Evolutionary conservation across 1,140 invertebrate species (phyloP), one percentile per base, ranked within the genome.

Genomic region (Drosophila miranda): DNA sequence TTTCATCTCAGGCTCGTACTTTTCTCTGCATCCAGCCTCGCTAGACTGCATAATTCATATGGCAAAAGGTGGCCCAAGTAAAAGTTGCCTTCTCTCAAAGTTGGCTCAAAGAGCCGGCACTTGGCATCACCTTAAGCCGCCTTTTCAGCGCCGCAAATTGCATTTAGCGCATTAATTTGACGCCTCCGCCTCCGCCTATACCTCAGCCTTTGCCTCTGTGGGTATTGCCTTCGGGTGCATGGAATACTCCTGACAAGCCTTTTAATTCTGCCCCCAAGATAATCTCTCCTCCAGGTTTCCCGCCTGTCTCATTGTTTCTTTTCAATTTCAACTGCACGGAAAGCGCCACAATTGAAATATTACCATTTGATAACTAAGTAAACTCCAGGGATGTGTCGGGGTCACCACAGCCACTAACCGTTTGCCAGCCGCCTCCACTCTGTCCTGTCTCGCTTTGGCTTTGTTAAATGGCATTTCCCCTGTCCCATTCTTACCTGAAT

Each of bases 101-200:
- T 68, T 68, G 62, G 64, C 64, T 68, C 64, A 72, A 59, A 49
- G 66, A 54, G 16, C 53, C 44, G 23, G 49, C 52, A 64, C 70
- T 79, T 79, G 64, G 55, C 44, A 48, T 74, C 45, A 59, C 56
- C 68, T 78, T 78, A 69, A 75, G 57, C 50, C 71, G 54, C 34
- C 62, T 61, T 67, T 82, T 63, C 63, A 44, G 46, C 43, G 48
- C 76, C 59, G 16, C 76, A 76, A 76, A 84, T 84, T 84, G 81
- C 80, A 84, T 84, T 84, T 84, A 74, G 77, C 62, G 62, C 71
- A 68, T 86, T 84, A 84, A 84, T 84, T 84, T 84, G 23, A 45
- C 58, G 49, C 54, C 59, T 60, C 61, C 21, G 52, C 57, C 42
- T 14, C 8, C 11, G 38, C 57, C 34, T 14, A 6, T n/a, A 16